phyloP scores from a whole-genome alignment of 2,888 invertebrate genomes.

The Trichopoda pennipes region DNA sequence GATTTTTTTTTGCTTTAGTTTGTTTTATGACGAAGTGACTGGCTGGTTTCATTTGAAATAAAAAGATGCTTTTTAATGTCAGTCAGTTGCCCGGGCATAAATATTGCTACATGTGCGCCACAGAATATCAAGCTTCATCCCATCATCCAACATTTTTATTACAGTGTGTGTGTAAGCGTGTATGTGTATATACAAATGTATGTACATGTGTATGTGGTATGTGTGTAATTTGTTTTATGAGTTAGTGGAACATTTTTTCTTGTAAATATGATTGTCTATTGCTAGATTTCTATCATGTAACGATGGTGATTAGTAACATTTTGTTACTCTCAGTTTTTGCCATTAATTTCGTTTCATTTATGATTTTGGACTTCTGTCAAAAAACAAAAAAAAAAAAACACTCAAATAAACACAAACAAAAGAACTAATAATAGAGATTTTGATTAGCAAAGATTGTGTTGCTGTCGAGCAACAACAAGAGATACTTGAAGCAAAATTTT shows the following conservation, averaged over 20 bases:
- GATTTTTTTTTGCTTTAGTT: neutral
- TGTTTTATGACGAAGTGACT: conserved; percentile 8
- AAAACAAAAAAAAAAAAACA: neutral
- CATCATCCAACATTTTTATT: neutral
- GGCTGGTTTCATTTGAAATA: conserved; percentile 1
- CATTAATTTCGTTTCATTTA: conserved; percentile 14
- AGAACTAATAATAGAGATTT: conserved; percentile 1
- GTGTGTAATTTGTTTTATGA: neutral
- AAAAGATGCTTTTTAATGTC: conserved; percentile 6
- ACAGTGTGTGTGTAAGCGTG: no score
- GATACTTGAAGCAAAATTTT: neutral
- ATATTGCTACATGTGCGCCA: conserved; percentile 4
- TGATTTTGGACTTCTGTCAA: neutral
- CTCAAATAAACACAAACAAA: no score
- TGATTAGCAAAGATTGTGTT: neutral
- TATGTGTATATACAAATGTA: no score
- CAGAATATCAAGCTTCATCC: neutral
- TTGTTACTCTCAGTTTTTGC: conserved; percentile 16
- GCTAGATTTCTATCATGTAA: conserved; percentile 34
- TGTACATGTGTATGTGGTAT: neutral
- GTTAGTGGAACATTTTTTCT: neutral
- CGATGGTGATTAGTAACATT: conserved; percentile 51
- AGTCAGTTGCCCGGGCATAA: conserved; percentile 9
- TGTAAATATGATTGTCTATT: conserved; percentile 11
- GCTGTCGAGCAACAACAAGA: neutral